Evolutionary conservation across 35 echinoderm and acorn worm genomes (phyloP), one percentile per base, ranked within the genome.

Genomic region (Amphiura filiformis): DNA sequence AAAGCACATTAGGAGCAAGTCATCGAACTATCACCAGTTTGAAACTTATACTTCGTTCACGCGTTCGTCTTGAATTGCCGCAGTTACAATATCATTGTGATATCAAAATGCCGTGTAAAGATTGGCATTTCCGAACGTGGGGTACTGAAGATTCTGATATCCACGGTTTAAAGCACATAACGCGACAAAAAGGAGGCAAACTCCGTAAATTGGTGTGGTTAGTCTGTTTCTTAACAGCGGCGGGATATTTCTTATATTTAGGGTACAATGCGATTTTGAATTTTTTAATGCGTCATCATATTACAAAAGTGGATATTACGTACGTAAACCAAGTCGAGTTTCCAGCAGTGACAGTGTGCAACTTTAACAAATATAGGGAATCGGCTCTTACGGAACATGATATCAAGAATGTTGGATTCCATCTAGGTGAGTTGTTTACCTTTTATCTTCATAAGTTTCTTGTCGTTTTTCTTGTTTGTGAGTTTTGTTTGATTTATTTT

Each of bases 351-450:
- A 95, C 56, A n/a, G n/a, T n/a, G n/a, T n/a, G n/a, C n/a, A n/a
- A n/a, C n/a, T n/a, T n/a, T n/a, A n/a, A n/a, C n/a, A 95, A 95
- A 52, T 95, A 95, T 56, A 77, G 89, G 34, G 65, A 84, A 75
- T 84, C 89, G 1, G 85, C 84, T 34, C 38, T 91, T 22, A 91
- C 93, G 15, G 33, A 76, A 37, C 38, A 84, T 26, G 93, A 95
- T 76, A 84, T 95, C 39, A 82, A 57, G 33, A 42, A 95, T 82
- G 89, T 95, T 35, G 93, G 93, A 1, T 22, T 28, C 34, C 78
- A 88, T 78, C 75, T 95, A 84, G 93, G 93, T 95, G 39, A 84
- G 93, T 56, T n/a, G n/a, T n/a, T n/a, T n/a, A n/a, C n/a, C n/a
- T n/a, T n/a, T n/a, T n/a, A n/a, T n/a, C n/a, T n/a, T n/a, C n/a